Evolutionary conservation across 2,797 vertebrate genomes (phyloP), one percentile per base, ranked within the genome.

Genomic region (Melanotaenia trifasciata): DNA sequence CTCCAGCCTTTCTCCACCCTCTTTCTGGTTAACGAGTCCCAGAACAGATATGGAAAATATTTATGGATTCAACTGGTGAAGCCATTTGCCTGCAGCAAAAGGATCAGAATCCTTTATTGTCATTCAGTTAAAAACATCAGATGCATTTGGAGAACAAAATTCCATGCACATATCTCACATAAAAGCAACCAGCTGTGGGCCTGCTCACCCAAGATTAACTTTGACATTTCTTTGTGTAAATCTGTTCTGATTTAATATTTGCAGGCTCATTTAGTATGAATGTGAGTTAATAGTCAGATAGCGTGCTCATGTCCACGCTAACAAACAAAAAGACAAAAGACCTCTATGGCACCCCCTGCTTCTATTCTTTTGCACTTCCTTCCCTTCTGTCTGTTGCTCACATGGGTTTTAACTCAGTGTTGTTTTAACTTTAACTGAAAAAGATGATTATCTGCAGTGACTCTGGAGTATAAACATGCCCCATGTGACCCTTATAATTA

Each of bases 191-290:
- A 76, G 79, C 75, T 35, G 64, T 72, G 51, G 2, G 63, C 67
- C 82, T 58, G 70, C 78, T 81, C 69, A 22, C 69, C 38, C 58
- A 84, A 89, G 84, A 94, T 94, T 90, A 87, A 84, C 85, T 89
- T 78, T 88, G 91, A 91, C 72, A 57, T 87, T 81, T 85, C 71
- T 79, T 59, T 69, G 57, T 56, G 61, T 74, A 76, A 89, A 90
- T 88, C 89, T 66, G 33, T 82, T 83, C 70, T 85, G 86, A 86
- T 91, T 88, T 87, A 90, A 92, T 89, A 87, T 90, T 87, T 90
- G 78, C 86, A 79, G 81, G 70, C 83, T 91, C 84, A 89, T 92
- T 93, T 91, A 84, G 77, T 87, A 80, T 88, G 79, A 89, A 90
- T 80, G 81, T 84, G 78, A 89, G 87, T 91, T 87, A 84, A 88